Base-by-base conservation (phyloP, 2,888 invertebrate species). In the Blera fallax region DNA sequence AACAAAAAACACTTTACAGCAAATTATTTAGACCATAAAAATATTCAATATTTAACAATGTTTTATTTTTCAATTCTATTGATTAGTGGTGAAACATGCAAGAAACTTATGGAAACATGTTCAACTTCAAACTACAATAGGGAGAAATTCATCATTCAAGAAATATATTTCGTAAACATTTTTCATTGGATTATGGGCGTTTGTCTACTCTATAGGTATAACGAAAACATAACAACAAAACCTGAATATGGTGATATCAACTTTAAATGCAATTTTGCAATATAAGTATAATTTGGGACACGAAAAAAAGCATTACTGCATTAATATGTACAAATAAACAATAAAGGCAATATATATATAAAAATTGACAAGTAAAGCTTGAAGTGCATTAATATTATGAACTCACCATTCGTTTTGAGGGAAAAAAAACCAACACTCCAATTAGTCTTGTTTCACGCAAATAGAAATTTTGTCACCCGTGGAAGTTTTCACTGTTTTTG, bases 151-250 rank as follows among this genome's bases (percentile, higher is more conserved):
- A 45, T 60, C 58, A 32, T 67, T 65, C 40, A 62, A 60, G 34
- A 29, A 56, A 34, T 60, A 43, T 11, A 54, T 70, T 37, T 67
- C 21, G 21, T 62, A 58, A 76, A 60, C 45, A 24, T 21, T 48
- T 54, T 60, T 56, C 62, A 74, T 48, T 45, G 54, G 69, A 67
- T 45, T 50, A 82, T 76, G 81, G 76, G 81, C 70, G 69, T 82
- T 54, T 58, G 37, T 56, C 54, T 69, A 76, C 70, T 65, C 54
- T 37, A 24, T 40, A 40, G 11, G 37, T 54, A 52, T 69, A 52
- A 29, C 24, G 43, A 56, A 82, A 82, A 64, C 64, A 76, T 76
- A 56, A 81, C 81, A 82, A 82, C 76, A 82, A 74, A 56, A 62
- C 74, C 74, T 52, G 74, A 67, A 62, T 69, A 58, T 72, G 48